Evolutionary conservation across 2,797 vertebrate genomes (phyloP), one percentile per base, ranked within the genome.

Genomic region (Molossus molossus): DNA sequence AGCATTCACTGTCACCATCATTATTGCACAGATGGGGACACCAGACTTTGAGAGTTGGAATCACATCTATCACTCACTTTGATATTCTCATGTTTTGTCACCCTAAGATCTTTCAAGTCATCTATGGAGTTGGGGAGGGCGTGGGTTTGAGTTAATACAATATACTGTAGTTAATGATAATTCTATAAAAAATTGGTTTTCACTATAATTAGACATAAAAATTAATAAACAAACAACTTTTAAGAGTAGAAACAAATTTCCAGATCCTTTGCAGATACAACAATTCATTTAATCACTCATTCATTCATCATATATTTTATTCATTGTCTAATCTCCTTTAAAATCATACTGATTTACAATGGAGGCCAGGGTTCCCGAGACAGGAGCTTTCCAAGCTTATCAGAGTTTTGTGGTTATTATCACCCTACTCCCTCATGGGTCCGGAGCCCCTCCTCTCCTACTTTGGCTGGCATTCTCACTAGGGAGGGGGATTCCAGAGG

Each of bases 401-500:
- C 29, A 85, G 87, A 53, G 25, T 60, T 85, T 87, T 69, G 33
- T n/a, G 21, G 69, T 37, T 65, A 6, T 65, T 33, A 60, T 50
- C 57, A 60, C 17, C 55, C 53, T 23, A 37, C 65, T 77, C 70
- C 33, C 4, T 1, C 40, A 45, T 33, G 15, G 67, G 65, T 64
- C 6, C 27, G 53, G 50, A 82, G 57, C 5, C 48, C 25, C 50
- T 20, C 60, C 84, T 84, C 69, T 83, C 50, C 80, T 6, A 62
- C n/a, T 57, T 18, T 57, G 67, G 57, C 72, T 62, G 85, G 53
- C 58, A 60, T 88, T 90, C 89, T 90, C 62, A 83, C 55, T 76
- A 95, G 65, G 85, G 70, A 92, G 81, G 87, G 87, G 62, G 95
- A 97, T 95, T 96, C 94, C 96, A 85, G 29, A 90, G 29, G 76